Percentiles rank a stretch among this genome's conserved stretches.
Evolutionary conservation across 23 tunicate species (phyloP).

Genomic region (Styela clava): DNA sequence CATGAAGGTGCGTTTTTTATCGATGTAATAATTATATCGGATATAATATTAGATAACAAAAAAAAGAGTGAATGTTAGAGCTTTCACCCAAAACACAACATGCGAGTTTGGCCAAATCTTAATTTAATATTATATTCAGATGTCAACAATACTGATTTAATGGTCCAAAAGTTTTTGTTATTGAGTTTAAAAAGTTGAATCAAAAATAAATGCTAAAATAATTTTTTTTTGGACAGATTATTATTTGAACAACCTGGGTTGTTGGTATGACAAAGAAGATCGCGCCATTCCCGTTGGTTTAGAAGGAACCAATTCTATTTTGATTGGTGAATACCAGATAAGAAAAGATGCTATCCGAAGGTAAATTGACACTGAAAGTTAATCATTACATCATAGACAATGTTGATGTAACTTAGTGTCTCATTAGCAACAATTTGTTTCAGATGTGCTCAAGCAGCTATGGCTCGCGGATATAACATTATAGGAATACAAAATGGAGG

Average conservation of each 20-base stretch:
- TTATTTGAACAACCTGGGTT: neutral
- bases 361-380: too few relatives aligned
- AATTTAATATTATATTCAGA: neutral
- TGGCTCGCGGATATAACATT: slow-evolving; percentile 24
- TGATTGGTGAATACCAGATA: neutral
- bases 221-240: neutral
- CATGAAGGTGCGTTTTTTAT: neutral
- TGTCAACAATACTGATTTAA: too few relatives aligned
- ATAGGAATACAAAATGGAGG: slow-evolving; percentile 27
- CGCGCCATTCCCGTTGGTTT: neutral
- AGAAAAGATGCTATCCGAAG: slow-evolving; percentile 17
- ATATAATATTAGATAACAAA: too few relatives aligned
- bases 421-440: too few relatives aligned
- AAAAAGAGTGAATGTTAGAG: neutral
- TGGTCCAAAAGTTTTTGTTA: neutral
- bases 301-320: slow-evolving; percentile 4
- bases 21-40: neutral
- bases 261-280: neutral
- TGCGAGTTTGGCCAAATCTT: too few relatives aligned
- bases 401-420: too few relatives aligned
- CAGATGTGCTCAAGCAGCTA: slow-evolving; percentile 28
- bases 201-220: neutral
- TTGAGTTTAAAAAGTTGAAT: neutral
- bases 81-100: neutral
- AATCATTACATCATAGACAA: too few relatives aligned